Evolutionary conservation across 1,140 invertebrate species (phyloP), one percentile per base, ranked within the genome.

Genomic region (Hermetia illucens): DNA sequence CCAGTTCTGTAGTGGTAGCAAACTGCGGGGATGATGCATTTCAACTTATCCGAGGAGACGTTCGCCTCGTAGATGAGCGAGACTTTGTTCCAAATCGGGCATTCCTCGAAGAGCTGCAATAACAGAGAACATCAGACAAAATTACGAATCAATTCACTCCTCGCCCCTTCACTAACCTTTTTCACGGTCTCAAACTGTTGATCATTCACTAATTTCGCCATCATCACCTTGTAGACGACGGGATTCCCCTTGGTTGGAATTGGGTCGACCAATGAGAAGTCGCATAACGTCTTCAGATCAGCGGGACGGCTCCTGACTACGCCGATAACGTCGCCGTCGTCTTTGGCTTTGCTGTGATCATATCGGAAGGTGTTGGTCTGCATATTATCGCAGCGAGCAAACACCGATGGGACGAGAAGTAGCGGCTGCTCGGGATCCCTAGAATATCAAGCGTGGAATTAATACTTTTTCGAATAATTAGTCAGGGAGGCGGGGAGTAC

Each of bases 1-100:
- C 92, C 91, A 45, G 75, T 82, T 10, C 70, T 68, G 58, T 81
- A 87, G 55, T 89, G 89, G 58, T 87, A 86, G 0, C 87, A 82
- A 1, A 87, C 60, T 19, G 75, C 70, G 0, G 90, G 87, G 27
- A 94, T 61, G 22, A 93, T 68, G 48, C 75, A 71, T 62, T 87
- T 92, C 1, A 92, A 52, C 20, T 75, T 71, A 15, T 74, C 68
- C 4, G 57, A 48, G 2, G 68, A 62, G 44, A 79, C 67, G 21
- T 75, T 72, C 1, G 76, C 79, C 17, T 72, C 64, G 49, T 68
- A 72, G 40, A 72, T 64, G 3, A 95, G 49, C 0, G 75, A 80
- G 50, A 76, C 75, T 47, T 79, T 77, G 0, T 84, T 86, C 84
- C 86, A 92, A 40, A 94, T 75, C 1, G 89, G 88, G 37, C 81